Percentiles rank a stretch among this genome's conserved stretches.
Conservation (phyloP, 2,113 vertebrate genomes). For the Peromyscus leucopus region DNA sequence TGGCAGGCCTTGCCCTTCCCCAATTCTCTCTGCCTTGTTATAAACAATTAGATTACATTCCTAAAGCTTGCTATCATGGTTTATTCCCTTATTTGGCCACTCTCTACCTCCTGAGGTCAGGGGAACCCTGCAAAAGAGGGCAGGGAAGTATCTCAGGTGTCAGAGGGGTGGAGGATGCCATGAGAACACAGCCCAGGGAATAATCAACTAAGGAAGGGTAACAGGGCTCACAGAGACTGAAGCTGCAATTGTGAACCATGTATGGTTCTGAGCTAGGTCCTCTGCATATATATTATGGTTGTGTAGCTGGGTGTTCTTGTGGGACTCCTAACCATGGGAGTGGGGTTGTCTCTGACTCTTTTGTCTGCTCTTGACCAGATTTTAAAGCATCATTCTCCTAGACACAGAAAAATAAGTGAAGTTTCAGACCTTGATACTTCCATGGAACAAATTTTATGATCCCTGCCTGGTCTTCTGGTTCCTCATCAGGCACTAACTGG, state of each 20-base stretch:
- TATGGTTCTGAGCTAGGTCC: background rate
- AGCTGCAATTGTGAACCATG: background rate
- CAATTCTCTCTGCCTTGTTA: background rate
- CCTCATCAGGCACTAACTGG: background rate
- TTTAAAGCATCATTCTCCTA: background rate
- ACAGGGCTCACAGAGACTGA: background rate
- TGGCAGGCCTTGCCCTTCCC: background rate
- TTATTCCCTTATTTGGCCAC: too few relatives aligned
- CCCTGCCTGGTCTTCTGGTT: background rate
- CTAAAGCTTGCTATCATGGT: too few relatives aligned
- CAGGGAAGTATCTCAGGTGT: too few relatives aligned
- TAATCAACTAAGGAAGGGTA: background rate
- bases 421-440: background rate
- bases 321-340: background rate
- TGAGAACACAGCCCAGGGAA: background rate
- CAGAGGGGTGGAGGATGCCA: too few relatives aligned
- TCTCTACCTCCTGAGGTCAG: background rate
- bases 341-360: background rate
- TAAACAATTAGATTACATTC: too few relatives aligned
- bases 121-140: background rate
- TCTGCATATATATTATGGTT: background rate
- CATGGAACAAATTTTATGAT: background rate
- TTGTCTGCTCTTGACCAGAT: background rate
- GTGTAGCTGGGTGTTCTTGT: background rate
- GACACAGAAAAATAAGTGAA: background rate